Percentiles rank a stretch among this genome's conserved stretches.
These are phyloP conservation scores for Pycnomerus fuliginosus DNA, from an alignment of 2,888 invertebrate species.

Conservation along the genomic window DNA sequence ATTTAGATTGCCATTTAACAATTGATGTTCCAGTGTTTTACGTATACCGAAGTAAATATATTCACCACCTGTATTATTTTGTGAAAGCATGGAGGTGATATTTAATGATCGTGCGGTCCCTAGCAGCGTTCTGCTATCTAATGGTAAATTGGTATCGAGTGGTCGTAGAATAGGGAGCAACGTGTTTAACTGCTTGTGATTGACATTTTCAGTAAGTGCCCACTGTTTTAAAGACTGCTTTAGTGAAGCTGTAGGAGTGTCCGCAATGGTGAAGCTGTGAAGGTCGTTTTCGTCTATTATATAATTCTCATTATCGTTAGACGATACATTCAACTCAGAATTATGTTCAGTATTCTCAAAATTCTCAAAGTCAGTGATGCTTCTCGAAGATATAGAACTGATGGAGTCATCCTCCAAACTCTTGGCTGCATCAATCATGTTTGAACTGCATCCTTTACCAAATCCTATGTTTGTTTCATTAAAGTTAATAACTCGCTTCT, in stretches of 20 bases:
- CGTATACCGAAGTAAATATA: background rate
- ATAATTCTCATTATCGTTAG: too few relatives aligned
- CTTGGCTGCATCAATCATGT: background rate
- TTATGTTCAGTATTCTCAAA: background rate
- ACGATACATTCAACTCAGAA: background rate
- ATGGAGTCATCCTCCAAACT: background rate
- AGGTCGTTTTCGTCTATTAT: too few relatives aligned
- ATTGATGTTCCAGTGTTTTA: background rate
- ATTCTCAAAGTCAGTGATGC: background rate
- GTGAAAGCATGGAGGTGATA: background rate
- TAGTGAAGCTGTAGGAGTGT: background rate
- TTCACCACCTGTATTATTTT: background rate
- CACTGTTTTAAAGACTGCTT: background rate
- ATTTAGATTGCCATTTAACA: background rate
- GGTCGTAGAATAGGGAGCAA: too few relatives aligned
- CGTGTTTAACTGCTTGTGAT: too few relatives aligned
- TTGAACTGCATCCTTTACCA: background rate
- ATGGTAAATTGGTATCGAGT: background rate
- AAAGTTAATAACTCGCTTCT: background rate
- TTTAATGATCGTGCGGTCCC: background rate
- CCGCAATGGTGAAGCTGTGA: background rate
- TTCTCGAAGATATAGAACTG: background rate
- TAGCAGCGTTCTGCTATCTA: background rate
- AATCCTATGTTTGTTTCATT: background rate
- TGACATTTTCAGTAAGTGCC: background rate